These are phyloP conservation scores for Apis florea DNA, from an alignment of 1,140 invertebrate genomes.

Conservation along the genomic window DNA sequence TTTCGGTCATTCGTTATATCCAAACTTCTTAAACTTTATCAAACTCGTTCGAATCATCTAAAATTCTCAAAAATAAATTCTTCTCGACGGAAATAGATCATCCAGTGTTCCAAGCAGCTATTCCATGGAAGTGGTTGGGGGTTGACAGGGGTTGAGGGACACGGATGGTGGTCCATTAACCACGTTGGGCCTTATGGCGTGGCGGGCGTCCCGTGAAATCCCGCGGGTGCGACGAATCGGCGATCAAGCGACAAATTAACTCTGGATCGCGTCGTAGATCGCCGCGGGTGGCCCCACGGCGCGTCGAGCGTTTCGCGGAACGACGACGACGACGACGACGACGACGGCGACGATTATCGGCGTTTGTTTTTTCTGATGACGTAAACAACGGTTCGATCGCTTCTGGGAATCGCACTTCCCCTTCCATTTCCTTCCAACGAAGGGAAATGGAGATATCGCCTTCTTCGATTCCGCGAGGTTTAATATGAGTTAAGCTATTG, in stretches of 20 bases:
- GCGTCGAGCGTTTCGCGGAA: conserved; percentile 41
- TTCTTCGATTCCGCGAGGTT: not conserved
- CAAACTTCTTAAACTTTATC: too few relatives aligned
- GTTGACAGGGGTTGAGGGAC: not conserved
- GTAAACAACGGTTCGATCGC: not conserved
- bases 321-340: conserved; percentile 35
- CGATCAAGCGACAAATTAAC: conserved; percentile 72
- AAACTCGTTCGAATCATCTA: not conserved
- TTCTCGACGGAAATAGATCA: conserved; percentile 2
- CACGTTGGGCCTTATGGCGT: conserved; percentile 49
- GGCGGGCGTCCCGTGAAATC: conserved; percentile 49
- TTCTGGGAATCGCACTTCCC: not conserved
- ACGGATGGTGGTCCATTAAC: conserved; percentile 60
- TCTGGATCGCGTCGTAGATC: conserved; percentile 45
- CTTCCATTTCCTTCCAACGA: not conserved
- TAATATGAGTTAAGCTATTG: not conserved
- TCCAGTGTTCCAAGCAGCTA: not conserved
- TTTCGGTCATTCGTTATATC: too few relatives aligned
- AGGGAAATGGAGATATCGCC: too few relatives aligned
- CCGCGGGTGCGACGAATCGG: conserved; percentile 62
- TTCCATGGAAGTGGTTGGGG: not conserved
- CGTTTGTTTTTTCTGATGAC: not conserved
- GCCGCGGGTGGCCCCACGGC: conserved; percentile 41
- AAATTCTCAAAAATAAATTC: not conserved
- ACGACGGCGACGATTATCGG: conserved; percentile 39